Evolutionary conservation across 2,113 vertebrate species (phyloP).

Genomic region (Elachura formosa): DNA sequence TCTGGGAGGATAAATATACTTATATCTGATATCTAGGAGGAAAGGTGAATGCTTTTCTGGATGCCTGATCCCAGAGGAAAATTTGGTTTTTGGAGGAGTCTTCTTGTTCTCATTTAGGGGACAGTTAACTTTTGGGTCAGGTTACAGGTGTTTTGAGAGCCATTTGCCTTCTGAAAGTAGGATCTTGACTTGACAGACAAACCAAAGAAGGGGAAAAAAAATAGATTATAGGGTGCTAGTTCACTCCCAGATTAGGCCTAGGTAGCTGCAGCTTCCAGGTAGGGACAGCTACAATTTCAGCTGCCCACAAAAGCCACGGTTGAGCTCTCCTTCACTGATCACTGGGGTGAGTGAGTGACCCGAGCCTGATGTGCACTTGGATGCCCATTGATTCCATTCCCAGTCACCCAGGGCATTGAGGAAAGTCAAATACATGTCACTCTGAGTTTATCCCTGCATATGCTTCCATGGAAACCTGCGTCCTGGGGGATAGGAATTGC

Average conservation of each 20-base stretch:
- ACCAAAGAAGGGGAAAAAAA: background rate
- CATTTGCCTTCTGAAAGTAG: background rate
- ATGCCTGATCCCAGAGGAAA: background rate
- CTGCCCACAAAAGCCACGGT: background rate
- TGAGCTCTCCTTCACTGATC: background rate
- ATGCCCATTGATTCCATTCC: background rate
- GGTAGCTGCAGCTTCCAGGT: background rate
- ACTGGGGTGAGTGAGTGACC: background rate
- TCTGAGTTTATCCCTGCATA: background rate
- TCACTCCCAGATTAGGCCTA: background rate
- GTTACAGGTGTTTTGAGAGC: background rate
- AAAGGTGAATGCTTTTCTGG: background rate
- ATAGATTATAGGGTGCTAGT: background rate
- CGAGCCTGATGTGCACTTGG: too few relatives aligned
- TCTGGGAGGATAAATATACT: background rate
- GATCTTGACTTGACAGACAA: background rate
- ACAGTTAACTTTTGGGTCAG: background rate
- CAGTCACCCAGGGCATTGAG: background rate
- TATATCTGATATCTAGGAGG: background rate
- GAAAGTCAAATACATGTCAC: background rate
- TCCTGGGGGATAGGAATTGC: background rate
- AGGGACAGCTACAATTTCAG: fast-evolving
- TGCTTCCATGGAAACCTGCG: background rate
- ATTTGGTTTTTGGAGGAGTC: background rate
- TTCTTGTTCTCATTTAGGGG: background rate